These are phyloP conservation scores for Eupeodes corollae DNA, from an alignment of 1,140 invertebrate species.

Conservation along the genomic window DNA sequence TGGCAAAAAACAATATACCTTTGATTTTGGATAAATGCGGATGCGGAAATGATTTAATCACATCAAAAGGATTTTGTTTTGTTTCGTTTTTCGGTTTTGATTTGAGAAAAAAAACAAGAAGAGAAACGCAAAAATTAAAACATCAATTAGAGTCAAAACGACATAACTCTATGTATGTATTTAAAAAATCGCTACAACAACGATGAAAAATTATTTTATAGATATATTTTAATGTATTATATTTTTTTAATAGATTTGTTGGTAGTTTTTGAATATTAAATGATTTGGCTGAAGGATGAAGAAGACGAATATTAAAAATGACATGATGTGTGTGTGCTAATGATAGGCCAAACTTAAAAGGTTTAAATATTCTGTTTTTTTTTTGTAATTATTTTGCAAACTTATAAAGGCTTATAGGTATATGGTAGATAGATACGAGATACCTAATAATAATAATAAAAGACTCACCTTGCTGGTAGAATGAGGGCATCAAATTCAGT, in stretches of 20 bases:
- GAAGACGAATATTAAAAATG: not conserved
- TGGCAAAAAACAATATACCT: slow-evolving; percentile 71
- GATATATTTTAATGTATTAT: too few species aligned
- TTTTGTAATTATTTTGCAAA: not conserved
- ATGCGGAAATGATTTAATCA: too few species aligned
- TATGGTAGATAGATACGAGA: not conserved
- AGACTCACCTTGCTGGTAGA: slow-evolving; percentile 73
- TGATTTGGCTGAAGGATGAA: not conserved
- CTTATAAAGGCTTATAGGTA: too few species aligned
- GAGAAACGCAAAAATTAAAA: not conserved
- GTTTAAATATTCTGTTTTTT: not conserved
- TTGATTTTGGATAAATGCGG: slow-evolving; percentile 39
- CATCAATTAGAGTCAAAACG: not conserved
- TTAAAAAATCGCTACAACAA: too few species aligned
- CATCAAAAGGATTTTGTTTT: not conserved
- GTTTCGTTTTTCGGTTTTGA: too few species aligned
- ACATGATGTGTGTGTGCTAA: not conserved
- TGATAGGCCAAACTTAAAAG: not conserved
- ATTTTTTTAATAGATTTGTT: not conserved
- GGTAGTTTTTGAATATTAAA: not conserved
- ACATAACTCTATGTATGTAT: not conserved
- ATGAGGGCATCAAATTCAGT: slow-evolving; percentile 83
- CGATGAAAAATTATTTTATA: too few species aligned
- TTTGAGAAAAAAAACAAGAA: not conserved
- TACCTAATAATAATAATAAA: not conserved